Evolutionary conservation across 2,113 vertebrate species (phyloP).

Genomic region (Arizona elegans): DNA sequence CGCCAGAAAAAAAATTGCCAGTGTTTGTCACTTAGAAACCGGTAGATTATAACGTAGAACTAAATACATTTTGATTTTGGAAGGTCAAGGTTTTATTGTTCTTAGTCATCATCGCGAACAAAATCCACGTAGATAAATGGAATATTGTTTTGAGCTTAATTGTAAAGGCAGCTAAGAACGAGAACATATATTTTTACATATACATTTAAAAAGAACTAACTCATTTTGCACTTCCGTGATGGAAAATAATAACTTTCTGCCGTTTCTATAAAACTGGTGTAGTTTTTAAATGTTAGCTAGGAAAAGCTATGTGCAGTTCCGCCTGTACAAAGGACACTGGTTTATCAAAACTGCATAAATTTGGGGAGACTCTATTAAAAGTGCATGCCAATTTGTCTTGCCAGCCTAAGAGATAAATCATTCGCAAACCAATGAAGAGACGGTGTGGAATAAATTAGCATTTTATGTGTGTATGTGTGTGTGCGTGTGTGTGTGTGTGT

Average conservation of each 20-base stretch:
- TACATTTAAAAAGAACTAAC: background rate
- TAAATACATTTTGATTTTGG: background rate
- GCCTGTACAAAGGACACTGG: background rate
- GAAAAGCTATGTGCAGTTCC: background rate
- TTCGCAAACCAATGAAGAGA: background rate
- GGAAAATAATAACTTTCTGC: background rate
- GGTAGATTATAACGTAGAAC: background rate
- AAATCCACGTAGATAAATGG: background rate
- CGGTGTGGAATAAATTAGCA: background rate
- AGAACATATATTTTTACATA: background rate
- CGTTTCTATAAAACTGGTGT: background rate
- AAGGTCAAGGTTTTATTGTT: background rate
- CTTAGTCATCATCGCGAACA: background rate
- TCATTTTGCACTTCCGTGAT: background rate
- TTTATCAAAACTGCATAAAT: background rate
- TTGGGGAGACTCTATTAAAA: background rate
- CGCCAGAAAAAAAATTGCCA: background rate
- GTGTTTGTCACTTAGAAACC: background rate
- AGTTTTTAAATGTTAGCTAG: background rate
- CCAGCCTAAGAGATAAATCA: background rate
- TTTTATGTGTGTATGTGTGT: background rate
- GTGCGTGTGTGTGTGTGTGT: no score
- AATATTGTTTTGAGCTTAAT: background rate
- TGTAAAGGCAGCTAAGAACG: background rate
- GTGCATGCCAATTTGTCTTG: background rate